Base-by-base conservation (phyloP, 2,888 invertebrate species). In the Drosophila koepferae region DNA sequence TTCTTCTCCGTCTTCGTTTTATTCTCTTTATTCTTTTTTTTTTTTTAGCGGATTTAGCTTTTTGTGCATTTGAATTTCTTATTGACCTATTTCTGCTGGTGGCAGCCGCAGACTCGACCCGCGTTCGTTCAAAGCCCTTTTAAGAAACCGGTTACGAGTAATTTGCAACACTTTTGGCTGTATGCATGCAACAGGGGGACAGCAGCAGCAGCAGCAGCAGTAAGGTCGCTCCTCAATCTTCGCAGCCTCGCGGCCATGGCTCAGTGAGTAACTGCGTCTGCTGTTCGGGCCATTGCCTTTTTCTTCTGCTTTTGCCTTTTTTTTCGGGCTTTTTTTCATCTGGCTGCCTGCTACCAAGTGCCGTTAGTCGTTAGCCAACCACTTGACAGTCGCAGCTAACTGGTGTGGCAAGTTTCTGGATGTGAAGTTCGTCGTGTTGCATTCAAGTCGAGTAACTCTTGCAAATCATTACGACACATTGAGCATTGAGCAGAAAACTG, bases 331-430 rank as follows among this genome's bases (percentile, higher is more conserved):
- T 54, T 36, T 31, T n/a, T 34, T 20, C 18, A 18, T 31, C 53
- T 18, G 40, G 55, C n/a, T 61, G 59, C 34, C 53, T 48, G 67
- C 55, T 41, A 20, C 59, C 77, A 80, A 80, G 71, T 83, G 77
- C 78, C 83, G 78, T 79, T 79, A 79, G 78, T 66, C 65, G 64
- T 75, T 82, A 77, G 76, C 73, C 49, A 77, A 58, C 63, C 63
- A 64, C 67, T 67, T 67, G 67, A 67, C 67, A 67, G 56, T 51
- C 48, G 41, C 18, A 70, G 67, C 56, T 43, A 67, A 67, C 67
- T 67, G 67, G 67, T 67, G 48, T 43, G 41, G 67, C 70, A 56
- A 67, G 70, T 67, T 69, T 61, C 40, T 67, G 67, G 69, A 49
- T 48, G 48, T 48, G 69, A 69, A 69, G 56, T 41, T 67, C 55